A percentile compares a stretch with the other conserved stretches of the same genome.
These are phyloP conservation scores for Agapostemon virescens DNA, from an alignment of 2,888 invertebrate genomes.

Conservation along the genomic window DNA sequence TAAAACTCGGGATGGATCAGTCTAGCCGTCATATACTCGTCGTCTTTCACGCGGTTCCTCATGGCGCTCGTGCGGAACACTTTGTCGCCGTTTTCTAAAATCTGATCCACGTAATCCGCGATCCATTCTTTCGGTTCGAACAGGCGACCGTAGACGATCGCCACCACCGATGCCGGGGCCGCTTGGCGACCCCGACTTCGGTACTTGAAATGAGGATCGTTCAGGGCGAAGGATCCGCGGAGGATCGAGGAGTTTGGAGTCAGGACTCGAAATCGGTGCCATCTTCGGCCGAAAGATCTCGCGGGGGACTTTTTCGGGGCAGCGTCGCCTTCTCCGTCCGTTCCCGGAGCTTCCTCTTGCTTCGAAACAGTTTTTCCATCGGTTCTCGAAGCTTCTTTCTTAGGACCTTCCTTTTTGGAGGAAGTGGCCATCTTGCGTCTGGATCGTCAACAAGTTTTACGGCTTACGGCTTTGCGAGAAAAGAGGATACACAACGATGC, in stretches of 20 bases:
- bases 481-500: too few species aligned
- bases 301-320: neutral
- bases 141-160: constrained; percentile 70
- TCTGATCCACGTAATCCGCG: constrained; percentile 64
- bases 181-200: constrained; percentile 73
- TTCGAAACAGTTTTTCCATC: too few species aligned
- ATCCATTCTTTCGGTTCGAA: constrained; percentile 73
- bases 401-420: constrained; percentile 16
- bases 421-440: constrained; percentile 3
- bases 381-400: neutral
- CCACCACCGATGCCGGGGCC: constrained; percentile 68
- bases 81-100: constrained; percentile 72
- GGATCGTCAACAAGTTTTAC: neutral
- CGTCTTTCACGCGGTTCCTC: constrained; percentile 61
- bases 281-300: constrained; percentile 56
- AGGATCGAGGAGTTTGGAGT: constrained; percentile 67
- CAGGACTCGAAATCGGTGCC: constrained; percentile 69
- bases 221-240: constrained; percentile 70
- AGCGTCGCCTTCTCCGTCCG: constrained; percentile 49
- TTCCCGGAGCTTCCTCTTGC: neutral
- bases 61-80: constrained; percentile 69
- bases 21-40: constrained; percentile 67
- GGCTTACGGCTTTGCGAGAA: too few species aligned
- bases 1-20: constrained; percentile 73
- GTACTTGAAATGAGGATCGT: constrained; percentile 69